phyloP scores from a whole-genome alignment of 2,888 invertebrate genomes.

The Drosophila putrida region DNA sequence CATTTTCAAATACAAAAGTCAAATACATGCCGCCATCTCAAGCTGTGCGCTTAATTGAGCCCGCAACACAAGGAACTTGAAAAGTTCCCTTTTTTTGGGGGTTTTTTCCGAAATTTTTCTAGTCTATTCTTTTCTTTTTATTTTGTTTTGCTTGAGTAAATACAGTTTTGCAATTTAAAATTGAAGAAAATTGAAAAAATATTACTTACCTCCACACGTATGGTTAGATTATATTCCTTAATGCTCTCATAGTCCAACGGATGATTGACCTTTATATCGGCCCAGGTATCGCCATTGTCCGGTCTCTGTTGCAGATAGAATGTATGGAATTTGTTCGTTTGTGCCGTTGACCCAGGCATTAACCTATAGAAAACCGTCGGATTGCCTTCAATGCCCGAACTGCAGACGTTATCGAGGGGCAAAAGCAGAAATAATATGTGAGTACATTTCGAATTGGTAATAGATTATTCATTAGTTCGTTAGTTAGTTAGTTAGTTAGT shows the following conservation, averaged over 20 bases:
- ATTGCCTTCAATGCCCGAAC: slow-evolving; percentile 98
- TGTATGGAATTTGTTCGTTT: slow-evolving; percentile 97
- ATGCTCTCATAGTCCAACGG: slow-evolving; percentile 97
- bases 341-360: slow-evolving; percentile 98
- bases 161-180: slow-evolving; percentile 36
- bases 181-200: slow-evolving; percentile 9
- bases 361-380: slow-evolving; percentile 97
- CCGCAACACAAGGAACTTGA: slow-evolving; percentile 38
- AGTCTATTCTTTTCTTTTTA: background rate
- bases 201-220: slow-evolving; percentile 95
- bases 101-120: slow-evolving; percentile 2
- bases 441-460: slow-evolving; percentile 16
- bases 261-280: slow-evolving; percentile 98
- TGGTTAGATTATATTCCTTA: slow-evolving; percentile 97
- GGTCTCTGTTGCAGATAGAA: slow-evolving; percentile 97
- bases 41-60: slow-evolving; percentile 63
- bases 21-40: slow-evolving; percentile 60
- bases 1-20: slow-evolving; percentile 72
- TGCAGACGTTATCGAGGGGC: slow-evolving; percentile 83
- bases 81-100: slow-evolving; percentile 24
- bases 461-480: background rate
- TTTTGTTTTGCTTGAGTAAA: background rate
- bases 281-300: slow-evolving; percentile 97
- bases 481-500: slow-evolving; percentile 28
- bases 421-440: slow-evolving; percentile 19